Base-by-base conservation (phyloP, 2,888 invertebrate species). In the Crepidodera aurea region DNA sequence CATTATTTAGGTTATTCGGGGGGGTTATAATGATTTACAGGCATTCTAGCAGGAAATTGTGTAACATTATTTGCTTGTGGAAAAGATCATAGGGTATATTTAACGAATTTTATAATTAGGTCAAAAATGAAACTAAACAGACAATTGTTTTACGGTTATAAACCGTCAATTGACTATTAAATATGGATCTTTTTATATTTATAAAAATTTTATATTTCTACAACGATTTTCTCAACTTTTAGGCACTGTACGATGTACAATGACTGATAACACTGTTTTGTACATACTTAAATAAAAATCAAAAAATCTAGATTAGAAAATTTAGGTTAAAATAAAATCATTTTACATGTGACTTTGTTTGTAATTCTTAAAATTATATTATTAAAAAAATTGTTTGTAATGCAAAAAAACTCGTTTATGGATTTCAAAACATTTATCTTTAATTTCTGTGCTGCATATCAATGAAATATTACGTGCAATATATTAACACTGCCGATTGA, bases 221-320 rank as follows among this genome's bases (percentile, higher is more conserved):
- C n/a, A n/a, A n/a, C n/a, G 6, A 55, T 60, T 62, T 51, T 65
- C 59, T 67, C 65, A 63, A 63, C 62, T 58, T 57, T 64, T 68
- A 65, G 71, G 73, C 74, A 75, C 75, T 75, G 75, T 75, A 72
- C 75, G 64, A 64, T 65, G 75, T 75, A 75, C 75, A 74, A 73
- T 74, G 73, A 75, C 75, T 75, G 75, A 75, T 72, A 68, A 73
- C 73, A 74, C 75, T 66, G 59, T 69, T 66, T 65, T 71, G 69
- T 70, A 72, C 18, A 70, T 68, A 66, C 34, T 56, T 53, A 58
- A 22, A 15, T 50, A 53, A 60, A 54, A 54, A 34, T 50, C 34
- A 62, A 51, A 51, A 57, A 55, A 51, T 48, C 32, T 39, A 57
- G 19, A 46, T 37, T 59, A 58, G 32, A 34, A 50, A 42, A 48